Evolutionary conservation across 2,888 invertebrate species (phyloP).

Genomic region (Diarsia dahlii): DNA sequence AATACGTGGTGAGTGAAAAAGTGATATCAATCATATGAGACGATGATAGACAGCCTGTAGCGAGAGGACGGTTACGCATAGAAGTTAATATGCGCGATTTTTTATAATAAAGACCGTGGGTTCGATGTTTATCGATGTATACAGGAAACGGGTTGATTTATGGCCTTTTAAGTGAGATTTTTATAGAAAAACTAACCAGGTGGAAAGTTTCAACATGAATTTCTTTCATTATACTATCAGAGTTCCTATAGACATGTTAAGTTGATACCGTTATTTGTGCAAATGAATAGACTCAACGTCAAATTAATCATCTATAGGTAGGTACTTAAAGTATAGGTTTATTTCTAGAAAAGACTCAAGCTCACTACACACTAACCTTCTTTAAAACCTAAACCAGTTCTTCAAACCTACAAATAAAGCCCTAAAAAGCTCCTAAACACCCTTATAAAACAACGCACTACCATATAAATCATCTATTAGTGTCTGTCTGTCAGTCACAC

Average conservation of each 20-base stretch:
- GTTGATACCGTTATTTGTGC: neutral
- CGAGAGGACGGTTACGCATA: slow-evolving; percentile 59
- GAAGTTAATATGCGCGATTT: slow-evolving; percentile 60
- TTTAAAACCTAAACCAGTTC: neutral
- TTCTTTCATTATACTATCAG: neutral
- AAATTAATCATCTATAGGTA: neutral
- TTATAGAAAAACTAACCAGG: slow-evolving; percentile 27
- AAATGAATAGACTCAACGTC: neutral
- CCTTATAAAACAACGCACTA: slow-evolving; percentile 4
- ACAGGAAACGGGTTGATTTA: slow-evolving; percentile 60
- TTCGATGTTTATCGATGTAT: slow-evolving; percentile 50
- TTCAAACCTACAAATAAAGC: neutral
- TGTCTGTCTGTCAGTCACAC: slow-evolving; percentile 36
- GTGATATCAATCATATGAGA: slow-evolving; percentile 87
- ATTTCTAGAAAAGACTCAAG: neutral
- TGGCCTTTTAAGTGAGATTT: slow-evolving; percentile 30
- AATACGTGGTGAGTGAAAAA: slow-evolving; percentile 80
- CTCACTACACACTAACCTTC: neutral
- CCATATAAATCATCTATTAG: slow-evolving; percentile 7
- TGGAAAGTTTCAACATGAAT: slow-evolving; percentile 24
- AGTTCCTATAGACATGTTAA: neutral
- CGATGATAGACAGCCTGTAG: slow-evolving; percentile 81
- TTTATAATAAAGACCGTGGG: slow-evolving; percentile 59
- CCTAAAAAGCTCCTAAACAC: neutral
- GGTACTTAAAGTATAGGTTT: neutral